Evolutionary conservation across 2,888 invertebrate genomes (phyloP), one percentile per base, ranked within the genome.

Genomic region (Drosophila vallismaia): DNA sequence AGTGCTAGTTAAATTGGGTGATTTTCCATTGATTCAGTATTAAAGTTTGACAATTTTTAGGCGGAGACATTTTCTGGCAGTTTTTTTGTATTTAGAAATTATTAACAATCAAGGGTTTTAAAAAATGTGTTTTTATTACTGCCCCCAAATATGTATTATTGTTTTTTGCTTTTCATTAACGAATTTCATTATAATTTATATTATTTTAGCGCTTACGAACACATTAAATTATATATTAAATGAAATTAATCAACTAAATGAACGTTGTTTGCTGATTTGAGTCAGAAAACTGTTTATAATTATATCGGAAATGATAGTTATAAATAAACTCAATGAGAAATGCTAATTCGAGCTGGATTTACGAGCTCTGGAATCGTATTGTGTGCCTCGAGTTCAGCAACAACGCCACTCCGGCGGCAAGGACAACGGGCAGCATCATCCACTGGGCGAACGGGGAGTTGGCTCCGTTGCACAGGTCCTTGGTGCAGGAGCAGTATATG

Each of bases 401-500:
- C 68, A 88, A 63, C 71, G 86, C 75, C 29, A 76, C 24, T 40
- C 75, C 73, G 12, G 74, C 62, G 46, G 75, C 74, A 63, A 89
- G 51, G 62, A 79, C 81, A 40, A 80, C 74, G 62, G 90, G 79
- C 80, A 89, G 52, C 53, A 71, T 46, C 54, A 70, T 60, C 55
- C 88, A 75, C 67, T 81, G 66, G 77, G 79, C 71, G 71, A 68
- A 31, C 28, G 70, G 38, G 24, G 64, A 56, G 52, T 64, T 50
- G 59, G 93, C 94, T 53, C 92, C 91, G 89, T 97, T 97, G 92
- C 97, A 97, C 19, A 95, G 93, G 88, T 95, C 95, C 5, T 93
- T 93, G 85, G 95, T 94, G 91, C 97, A 97, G 64, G 95, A 93
- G 91, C 97, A 97, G 91, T 96, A 96, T 2, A 93, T 92, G 54